Percentiles rank a stretch among this genome's conserved stretches.
These are phyloP conservation scores for Nebria brevicollis DNA, from an alignment of 2,888 invertebrate genomes.

Conservation along the genomic window DNA sequence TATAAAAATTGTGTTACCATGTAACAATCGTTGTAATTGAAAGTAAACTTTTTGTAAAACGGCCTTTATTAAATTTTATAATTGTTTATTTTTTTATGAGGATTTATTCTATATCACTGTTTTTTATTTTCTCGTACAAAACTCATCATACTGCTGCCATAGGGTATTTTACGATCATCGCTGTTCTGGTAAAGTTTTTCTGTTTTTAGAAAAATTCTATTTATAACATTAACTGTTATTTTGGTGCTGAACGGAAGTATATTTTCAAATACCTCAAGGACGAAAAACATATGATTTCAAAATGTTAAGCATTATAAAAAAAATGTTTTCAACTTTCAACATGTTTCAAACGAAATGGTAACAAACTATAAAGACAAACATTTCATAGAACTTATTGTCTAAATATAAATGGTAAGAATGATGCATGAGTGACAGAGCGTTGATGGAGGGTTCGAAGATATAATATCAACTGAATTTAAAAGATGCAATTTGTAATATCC, in stretches of 20 bases:
- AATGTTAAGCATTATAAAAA: not conserved
- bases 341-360: not conserved
- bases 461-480: no score
- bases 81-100: no score
- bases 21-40: no score
- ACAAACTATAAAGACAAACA: not conserved
- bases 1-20: no score
- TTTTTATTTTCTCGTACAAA: not conserved
- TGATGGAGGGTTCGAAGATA: no score
- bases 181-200: conserved; percentile 11
- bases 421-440: no score
- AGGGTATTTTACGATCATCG: conserved; percentile 4
- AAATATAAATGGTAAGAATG: no score
- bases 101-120: not conserved
- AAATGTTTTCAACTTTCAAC: not conserved
- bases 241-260: conserved; percentile 13
- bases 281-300: conserved; percentile 9
- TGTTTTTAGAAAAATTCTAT: conserved; percentile 8
- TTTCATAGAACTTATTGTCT: not conserved
- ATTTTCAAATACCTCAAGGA: conserved; percentile 14
- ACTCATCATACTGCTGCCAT: not conserved
- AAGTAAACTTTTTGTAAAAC: no score
- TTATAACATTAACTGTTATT: conserved; percentile 7
- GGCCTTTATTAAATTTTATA: no score
- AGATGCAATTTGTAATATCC: no score